Evolutionary conservation across 53 echinoderm and acorn worm genomes (phyloP).

Genomic region (Antedon mediterranea): DNA sequence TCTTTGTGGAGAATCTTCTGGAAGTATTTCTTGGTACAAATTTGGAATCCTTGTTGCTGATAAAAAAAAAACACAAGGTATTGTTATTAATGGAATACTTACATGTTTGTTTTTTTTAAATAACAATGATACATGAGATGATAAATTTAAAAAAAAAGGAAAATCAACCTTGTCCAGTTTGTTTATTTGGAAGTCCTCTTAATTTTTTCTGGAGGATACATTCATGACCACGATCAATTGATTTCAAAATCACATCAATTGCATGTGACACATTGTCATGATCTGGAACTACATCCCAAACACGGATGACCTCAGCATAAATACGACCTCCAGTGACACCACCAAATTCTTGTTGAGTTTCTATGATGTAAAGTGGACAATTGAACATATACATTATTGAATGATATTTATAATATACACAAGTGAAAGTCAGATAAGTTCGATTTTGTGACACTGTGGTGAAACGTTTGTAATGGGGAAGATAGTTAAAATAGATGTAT

Average conservation of each 20-base stretch:
- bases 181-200: constrained; percentile 20
- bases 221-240: constrained; percentile 29
- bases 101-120: too few relatives aligned
- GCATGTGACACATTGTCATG: constrained; percentile 26
- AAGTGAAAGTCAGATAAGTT: too few relatives aligned
- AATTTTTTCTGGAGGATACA: constrained; percentile 49
- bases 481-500: too few relatives aligned
- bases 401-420: too few relatives aligned
- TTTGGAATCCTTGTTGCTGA: constrained; percentile 6
- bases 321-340: constrained; percentile 36
- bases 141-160: too few relatives aligned
- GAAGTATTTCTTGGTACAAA: constrained; percentile 20
- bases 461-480: too few relatives aligned
- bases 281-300: constrained; percentile 43
- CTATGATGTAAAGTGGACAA: background rate
- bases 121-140: too few relatives aligned
- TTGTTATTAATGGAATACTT: too few relatives aligned
- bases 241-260: constrained; percentile 41
- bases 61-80: background rate
- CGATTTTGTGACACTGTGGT: too few relatives aligned
- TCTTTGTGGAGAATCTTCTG: constrained; percentile 16
- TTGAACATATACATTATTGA: too few relatives aligned
- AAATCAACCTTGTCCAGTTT: background rate
- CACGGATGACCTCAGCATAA: constrained; percentile 48
- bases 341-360: background rate